These are phyloP conservation scores for Trichonephila inaurata DNA, from an alignment of 1,140 invertebrate genomes.

Conservation along the genomic window DNA sequence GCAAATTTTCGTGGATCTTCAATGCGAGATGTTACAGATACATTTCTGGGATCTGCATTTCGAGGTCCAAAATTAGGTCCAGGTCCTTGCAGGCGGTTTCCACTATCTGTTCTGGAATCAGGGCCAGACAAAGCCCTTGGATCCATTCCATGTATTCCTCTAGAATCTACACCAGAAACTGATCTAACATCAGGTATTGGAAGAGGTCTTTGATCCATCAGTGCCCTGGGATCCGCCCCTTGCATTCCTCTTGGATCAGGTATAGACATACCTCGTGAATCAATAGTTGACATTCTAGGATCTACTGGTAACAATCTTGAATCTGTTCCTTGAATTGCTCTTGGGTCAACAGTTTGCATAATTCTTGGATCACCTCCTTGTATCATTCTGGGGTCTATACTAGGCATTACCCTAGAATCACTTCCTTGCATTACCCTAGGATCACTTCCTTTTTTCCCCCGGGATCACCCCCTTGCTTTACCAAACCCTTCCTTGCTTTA, in stretches of 20 bases:
- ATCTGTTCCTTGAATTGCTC: conserved; percentile 12
- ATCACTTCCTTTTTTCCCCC: background rate
- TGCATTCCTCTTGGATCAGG: conserved; percentile 49
- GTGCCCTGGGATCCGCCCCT: background rate
- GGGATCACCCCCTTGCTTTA: conserved; percentile 79
- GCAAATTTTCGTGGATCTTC: conserved; percentile 52
- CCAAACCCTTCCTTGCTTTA: background rate
- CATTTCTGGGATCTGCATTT: conserved; percentile 3
- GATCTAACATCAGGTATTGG: background rate
- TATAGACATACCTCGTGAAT: background rate
- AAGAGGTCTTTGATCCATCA: background rate
- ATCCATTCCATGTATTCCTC: background rate
- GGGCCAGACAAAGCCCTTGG: background rate
- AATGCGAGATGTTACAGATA: background rate
- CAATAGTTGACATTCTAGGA: conserved; percentile 3
- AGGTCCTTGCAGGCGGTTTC: background rate
- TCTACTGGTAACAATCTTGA: background rate
- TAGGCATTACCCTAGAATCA: conserved; percentile 29
- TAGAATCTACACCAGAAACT: conserved; percentile 9
- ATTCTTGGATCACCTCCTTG: conserved; percentile 28
- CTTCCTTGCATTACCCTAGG: conserved; percentile 71
- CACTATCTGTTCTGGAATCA: background rate
- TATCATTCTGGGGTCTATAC: conserved; percentile 35
- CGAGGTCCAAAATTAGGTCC: background rate
- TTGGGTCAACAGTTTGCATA: conserved; percentile 3